These are phyloP conservation scores for Gobiocypris rarus DNA, from an alignment of 2,113 vertebrate genomes.

Conservation along the genomic window DNA sequence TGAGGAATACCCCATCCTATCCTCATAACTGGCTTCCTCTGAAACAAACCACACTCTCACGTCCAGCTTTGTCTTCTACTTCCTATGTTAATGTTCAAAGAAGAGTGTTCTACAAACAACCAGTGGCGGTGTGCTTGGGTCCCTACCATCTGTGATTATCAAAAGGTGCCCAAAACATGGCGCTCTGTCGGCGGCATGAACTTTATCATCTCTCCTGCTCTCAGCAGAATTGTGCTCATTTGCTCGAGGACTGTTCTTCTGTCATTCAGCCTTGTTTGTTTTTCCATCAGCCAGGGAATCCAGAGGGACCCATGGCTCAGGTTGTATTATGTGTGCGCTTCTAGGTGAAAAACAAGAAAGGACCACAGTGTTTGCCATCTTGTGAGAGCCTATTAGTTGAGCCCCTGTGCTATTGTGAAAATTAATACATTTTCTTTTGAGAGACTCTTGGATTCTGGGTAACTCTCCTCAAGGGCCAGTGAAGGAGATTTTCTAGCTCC, in stretches of 20 bases:
- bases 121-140: neutral
- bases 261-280: constrained; percentile 48
- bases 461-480: neutral
- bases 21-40: constrained; percentile 14
- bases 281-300: constrained; percentile 29
- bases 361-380: constrained; percentile 40
- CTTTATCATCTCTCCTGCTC: constrained; percentile 14
- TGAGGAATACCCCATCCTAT: neutral
- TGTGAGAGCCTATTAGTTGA: constrained; percentile 10
- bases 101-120: neutral
- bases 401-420: constrained; percentile 15
- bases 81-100: neutral
- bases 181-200: constrained; percentile 17
- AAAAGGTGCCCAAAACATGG: neutral
- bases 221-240: neutral
- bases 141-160: neutral
- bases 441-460: neutral
- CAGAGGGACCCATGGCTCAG: constrained; percentile 25
- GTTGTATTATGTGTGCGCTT: constrained; percentile 41
- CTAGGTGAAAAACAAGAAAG: constrained; percentile 19
- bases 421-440: constrained; percentile 22
- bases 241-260: constrained; percentile 31
- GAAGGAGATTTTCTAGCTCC: neutral
- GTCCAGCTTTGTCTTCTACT: neutral
- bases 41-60: constrained; percentile 3